Conservation (phyloP, 2,113 vertebrate species). For the Tragelaphus scriptus region DNA sequence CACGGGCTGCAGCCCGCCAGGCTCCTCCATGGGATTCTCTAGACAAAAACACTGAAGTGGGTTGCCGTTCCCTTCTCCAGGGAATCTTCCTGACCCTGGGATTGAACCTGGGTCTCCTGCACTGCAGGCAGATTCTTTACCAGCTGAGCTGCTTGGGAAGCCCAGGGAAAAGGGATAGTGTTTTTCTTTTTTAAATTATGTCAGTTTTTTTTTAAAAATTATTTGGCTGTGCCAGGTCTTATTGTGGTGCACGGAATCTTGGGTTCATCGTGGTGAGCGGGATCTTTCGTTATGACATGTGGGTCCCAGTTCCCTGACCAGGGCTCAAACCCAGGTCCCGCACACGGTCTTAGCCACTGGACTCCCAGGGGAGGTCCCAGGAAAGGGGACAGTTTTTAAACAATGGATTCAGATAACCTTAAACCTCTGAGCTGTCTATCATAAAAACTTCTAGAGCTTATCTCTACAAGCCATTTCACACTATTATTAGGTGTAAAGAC, state of each 20-base stretch:
- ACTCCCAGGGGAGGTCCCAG: neutral
- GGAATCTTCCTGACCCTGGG: too few species aligned
- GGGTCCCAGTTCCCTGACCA: neutral
- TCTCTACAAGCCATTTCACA: neutral
- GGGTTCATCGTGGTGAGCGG: fast-evolving
- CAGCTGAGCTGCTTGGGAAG: neutral
- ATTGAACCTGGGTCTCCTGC: neutral
- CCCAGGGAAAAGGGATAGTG: neutral
- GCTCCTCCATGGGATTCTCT: too few species aligned
- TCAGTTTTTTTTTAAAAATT: neutral
- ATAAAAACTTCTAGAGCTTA: neutral
- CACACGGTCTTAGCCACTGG: neutral
- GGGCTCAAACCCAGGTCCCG: fast-evolving
- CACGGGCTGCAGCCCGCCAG: too few species aligned
- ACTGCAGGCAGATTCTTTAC: neutral
- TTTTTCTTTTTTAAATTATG: neutral
- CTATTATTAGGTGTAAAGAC: neutral
- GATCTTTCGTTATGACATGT: neutral
- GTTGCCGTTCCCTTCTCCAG: too few species aligned
- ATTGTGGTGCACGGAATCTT: neutral
- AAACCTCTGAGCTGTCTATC: neutral
- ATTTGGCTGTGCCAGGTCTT: neutral
- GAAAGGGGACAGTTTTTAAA: neutral
- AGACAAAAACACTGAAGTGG: too few species aligned
- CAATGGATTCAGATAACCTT: neutral